A percentile compares a stretch with the other conserved stretches of the same genome.
These are phyloP conservation scores for Rhinogobio ventralis DNA, from an alignment of 2,797 vertebrate species.

Conservation along the genomic window DNA sequence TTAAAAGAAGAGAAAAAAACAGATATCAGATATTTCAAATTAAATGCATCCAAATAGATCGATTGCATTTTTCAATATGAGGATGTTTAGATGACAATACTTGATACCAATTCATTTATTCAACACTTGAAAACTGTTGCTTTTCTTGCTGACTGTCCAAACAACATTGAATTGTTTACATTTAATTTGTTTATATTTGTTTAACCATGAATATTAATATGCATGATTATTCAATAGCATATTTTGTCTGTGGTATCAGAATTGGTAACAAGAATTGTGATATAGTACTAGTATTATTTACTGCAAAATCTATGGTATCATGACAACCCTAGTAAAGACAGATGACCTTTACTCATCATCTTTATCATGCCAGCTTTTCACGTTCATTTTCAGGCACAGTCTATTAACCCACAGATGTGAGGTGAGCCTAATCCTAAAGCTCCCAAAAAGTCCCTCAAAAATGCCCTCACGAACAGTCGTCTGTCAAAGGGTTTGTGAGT, in stretches of 20 bases:
- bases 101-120: not conserved
- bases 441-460: not conserved
- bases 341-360: not conserved
- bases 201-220: not conserved
- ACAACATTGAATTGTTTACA: not conserved
- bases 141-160: not conserved
- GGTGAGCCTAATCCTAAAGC: not conserved
- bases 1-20: not conserved
- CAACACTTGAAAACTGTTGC: not conserved
- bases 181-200: not conserved
- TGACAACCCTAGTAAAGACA: slow-evolving; percentile 10
- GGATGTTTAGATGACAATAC: not conserved
- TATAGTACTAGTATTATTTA: not conserved
- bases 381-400: not conserved
- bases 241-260: not conserved
- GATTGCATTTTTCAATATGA: not conserved
- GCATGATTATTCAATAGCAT: not conserved
- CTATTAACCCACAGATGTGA: not conserved
- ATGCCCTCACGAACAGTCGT: slow-evolving; percentile 17
- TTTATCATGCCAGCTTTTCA: slow-evolving; percentile 2
- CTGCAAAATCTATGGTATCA: not conserved
- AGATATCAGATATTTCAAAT: not conserved
- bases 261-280: not conserved
- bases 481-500: slow-evolving; percentile 27
- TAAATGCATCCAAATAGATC: not conserved